Conservation (phyloP, 2,888 invertebrate species). For the Phania funesta region DNA sequence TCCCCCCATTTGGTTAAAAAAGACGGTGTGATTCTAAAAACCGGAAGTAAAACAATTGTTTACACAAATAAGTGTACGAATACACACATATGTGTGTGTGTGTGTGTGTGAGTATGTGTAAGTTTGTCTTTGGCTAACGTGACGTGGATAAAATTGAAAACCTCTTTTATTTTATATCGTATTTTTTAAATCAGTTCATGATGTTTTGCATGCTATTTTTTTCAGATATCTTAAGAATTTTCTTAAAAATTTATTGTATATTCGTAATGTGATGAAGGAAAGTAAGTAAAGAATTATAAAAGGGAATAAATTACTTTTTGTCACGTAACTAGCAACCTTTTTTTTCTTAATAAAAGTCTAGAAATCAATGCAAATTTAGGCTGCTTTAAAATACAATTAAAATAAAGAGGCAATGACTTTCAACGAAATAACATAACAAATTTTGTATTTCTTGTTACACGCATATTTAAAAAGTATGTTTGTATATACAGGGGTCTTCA, state of each 20-base stretch:
- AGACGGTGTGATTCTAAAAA: slow-evolving; percentile 14
- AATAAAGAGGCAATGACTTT: not conserved
- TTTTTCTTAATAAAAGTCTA: not conserved
- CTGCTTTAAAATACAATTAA: not conserved
- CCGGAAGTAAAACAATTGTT: slow-evolving; percentile 62
- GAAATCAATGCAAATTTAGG: not conserved
- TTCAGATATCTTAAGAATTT: not conserved
- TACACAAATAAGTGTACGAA: not conserved
- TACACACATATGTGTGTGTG: not conserved
- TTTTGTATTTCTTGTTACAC: too few relatives aligned
- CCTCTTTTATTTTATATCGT: slow-evolving; percentile 16
- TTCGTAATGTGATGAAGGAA: not conserved
- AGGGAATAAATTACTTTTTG: slow-evolving; percentile 18
- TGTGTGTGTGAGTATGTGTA: not conserved
- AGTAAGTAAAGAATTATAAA: not conserved
- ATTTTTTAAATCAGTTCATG: not conserved
- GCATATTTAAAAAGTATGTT: too few relatives aligned
- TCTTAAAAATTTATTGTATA: slow-evolving; percentile 19
- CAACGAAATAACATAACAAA: not conserved
- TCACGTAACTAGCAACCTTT: slow-evolving; percentile 6
- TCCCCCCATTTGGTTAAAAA: not conserved
- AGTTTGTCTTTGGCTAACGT: too few relatives aligned
- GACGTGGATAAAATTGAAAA: slow-evolving; percentile 27
- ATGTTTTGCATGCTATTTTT: not conserved
- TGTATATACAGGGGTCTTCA: too few relatives aligned